Evolutionary conservation across 30 jellyfish, hydroid and myxozoan species (phyloP), one percentile per base, ranked within the genome.

Genomic region (Aurelia coerulea): DNA sequence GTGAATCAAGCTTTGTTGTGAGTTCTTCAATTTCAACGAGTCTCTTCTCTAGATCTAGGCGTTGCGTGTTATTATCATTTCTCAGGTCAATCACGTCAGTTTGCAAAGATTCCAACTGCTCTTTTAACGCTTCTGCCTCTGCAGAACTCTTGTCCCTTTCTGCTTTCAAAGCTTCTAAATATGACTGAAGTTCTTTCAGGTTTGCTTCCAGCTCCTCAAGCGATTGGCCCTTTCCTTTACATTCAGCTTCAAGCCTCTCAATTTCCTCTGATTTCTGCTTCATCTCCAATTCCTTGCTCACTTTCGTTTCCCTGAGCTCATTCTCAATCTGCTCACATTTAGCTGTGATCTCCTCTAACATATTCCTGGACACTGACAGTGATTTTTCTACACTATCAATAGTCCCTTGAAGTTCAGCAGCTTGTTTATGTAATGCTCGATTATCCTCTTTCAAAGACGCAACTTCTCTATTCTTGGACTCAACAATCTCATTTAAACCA

Each of bases 401-500:
- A 13, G 74, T 49, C 67, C 39, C 62, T 10, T 74, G 58, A 5
- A 73, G 17, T 5, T 73, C 77, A 19, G 69, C 62, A 7, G 54
- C 76, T 52, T 73, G 89, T 17, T 12, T 18, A 9, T 60, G 23
- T 69, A 86, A 37, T 17, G 18, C 66, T 50, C 69, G 77, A 10
- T 46, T 54, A 41, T 76, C 89, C 54, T 50, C 89, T 65, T 49
- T 74, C 78, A 86, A n/a, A 49, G 23, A 15, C 4, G 58, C 89
- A 29, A 76, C 31, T 64, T 86, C 95, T 9, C 32, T 39, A 41
- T 76, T 74, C 88, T 76, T 86, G n/a, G 74, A 76, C 7, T 86
- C 89, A 8, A 86, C 72, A 23, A 83, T 46, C 1, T 73, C 77
- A 56, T 51, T 66, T 5, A 66, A n/a, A 17, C 79, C 64, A 4